Evolutionary conservation across 2,888 invertebrate species (phyloP), one percentile per base, ranked within the genome.

Genomic region (Chalcis sispes): DNA sequence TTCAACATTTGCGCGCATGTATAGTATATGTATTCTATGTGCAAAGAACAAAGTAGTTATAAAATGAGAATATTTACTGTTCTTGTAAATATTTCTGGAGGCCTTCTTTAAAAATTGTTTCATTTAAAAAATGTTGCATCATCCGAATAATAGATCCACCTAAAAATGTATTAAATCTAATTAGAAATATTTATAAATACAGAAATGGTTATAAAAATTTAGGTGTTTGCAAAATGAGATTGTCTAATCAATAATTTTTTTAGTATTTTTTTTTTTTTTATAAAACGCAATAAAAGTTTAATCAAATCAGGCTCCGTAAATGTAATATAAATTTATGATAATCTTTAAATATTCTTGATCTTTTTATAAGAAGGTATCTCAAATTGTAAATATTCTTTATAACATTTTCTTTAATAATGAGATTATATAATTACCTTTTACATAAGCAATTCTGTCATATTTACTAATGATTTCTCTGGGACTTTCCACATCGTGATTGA

Each of bases 401-500:
- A n/a, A n/a, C n/a, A n/a, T n/a, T n/a, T n/a, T n/a, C n/a, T n/a
- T n/a, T n/a, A n/a, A n/a, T n/a, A n/a, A 69, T 62, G 67, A 61
- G 36, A 46, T 8, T n/a, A n/a, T 8, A 3, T 56, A 71, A 64
- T 64, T 71, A 91, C 92, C 92, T 89, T 93, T 93, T 78, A 90
- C 89, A 80, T 93, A 92, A 70, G 91, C 90, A 1, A 92, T 91
- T 23, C 89, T 89, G 80, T 92, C 92, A 84, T 92, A 93, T 20
- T 91, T 90, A 0, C 89, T 88, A 1, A 89, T 81, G 70, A 92
- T 89, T 79, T 92, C 89, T 0, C 89, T 87, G 0, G 91, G 90
- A 0, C 90, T 90, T 77, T 79, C 66, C 20, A 77, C 75, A 4
- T 72, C 70, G 15, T 66, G 50, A 56, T 77, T 77, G 15, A 77